Percentiles rank a stretch among this genome's conserved stretches.
These are phyloP conservation scores for Aromia moschata DNA, from an alignment of 2,888 invertebrate genomes.

Conservation along the genomic window DNA sequence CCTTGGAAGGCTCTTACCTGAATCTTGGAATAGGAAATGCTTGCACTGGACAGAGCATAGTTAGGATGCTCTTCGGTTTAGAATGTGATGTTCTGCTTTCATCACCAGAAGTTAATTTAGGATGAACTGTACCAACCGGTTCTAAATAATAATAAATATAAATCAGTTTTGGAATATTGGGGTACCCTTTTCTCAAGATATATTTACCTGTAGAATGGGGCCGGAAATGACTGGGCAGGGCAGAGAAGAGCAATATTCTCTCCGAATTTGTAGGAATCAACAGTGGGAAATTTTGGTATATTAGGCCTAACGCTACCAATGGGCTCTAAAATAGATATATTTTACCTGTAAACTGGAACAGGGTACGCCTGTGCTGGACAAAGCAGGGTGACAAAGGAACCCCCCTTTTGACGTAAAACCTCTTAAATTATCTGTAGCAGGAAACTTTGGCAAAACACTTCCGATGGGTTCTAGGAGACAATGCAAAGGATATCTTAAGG, in stretches of 20 bases:
- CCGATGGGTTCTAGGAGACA: slow-evolving; percentile 62
- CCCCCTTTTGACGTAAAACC: slow-evolving; percentile 50
- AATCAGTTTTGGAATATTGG: slow-evolving; percentile 11
- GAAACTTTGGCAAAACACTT: slow-evolving; percentile 64
- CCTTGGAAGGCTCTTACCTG: slow-evolving; percentile 65
- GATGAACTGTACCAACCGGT: slow-evolving; percentile 80
- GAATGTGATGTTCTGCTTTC: slow-evolving; percentile 51
- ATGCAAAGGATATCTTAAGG: slow-evolving; percentile 1
- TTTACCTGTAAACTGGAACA: slow-evolving; percentile 65
- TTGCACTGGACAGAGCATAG: slow-evolving; percentile 73
- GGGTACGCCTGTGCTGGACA: slow-evolving; percentile 76
- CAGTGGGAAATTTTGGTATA: slow-evolving; percentile 58
- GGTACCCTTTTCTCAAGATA: slow-evolving; percentile 62
- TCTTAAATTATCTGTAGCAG: slow-evolving; percentile 55
- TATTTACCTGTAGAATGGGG: slow-evolving; percentile 63
- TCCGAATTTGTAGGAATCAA: slow-evolving; percentile 49
- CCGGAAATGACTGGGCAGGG: slow-evolving; percentile 74
- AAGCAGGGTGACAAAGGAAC: slow-evolving; percentile 65
- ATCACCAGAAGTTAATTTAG: slow-evolving; percentile 66
- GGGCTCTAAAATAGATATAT: slow-evolving; percentile 58
- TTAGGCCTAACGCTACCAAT: slow-evolving; percentile 63
- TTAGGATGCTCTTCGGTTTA: slow-evolving; percentile 59
- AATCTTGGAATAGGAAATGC: slow-evolving; percentile 77
- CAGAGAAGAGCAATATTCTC: slow-evolving; percentile 65
- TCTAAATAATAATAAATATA: slow-evolving; percentile 68